Percentiles rank a stretch among this genome's conserved stretches.
Evolutionary conservation across 2,797 vertebrate genomes (phyloP).

Genomic region (Melanogrammus aeglefinus): DNA sequence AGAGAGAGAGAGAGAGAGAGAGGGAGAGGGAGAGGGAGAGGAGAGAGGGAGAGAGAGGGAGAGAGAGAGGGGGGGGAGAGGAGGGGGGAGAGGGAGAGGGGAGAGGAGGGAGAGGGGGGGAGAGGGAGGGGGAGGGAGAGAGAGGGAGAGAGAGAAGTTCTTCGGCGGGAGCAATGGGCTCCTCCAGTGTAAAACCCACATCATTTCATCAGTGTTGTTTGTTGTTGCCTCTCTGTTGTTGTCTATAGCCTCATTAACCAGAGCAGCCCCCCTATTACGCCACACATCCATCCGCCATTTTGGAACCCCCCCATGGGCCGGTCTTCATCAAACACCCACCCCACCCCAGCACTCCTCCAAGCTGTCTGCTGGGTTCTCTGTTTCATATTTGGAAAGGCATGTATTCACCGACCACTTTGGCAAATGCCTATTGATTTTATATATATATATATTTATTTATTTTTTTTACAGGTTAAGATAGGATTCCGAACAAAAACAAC

Average conservation of each 20-base stretch:
- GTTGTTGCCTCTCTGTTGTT: slow-evolving; percentile 23
- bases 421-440: neutral
- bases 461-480: neutral
- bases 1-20: neutral
- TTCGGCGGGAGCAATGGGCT: slow-evolving; percentile 26
- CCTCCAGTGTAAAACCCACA: slow-evolving; percentile 24
- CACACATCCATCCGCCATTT: slow-evolving; percentile 26
- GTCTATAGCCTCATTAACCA: slow-evolving; percentile 40
- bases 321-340: slow-evolving; percentile 30
- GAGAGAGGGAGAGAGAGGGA: too few relatives aligned
- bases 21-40: neutral
- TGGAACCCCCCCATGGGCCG: slow-evolving; percentile 15
- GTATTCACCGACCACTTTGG: neutral
- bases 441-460: neutral
- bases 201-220: slow-evolving; percentile 22
- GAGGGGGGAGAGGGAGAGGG: too few relatives aligned
- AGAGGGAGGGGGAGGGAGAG: too few relatives aligned
- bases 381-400: too few relatives aligned
- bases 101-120: too few relatives aligned
- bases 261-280: slow-evolving; percentile 29
- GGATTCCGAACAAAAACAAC: neutral
- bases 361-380: slow-evolving; percentile 11
- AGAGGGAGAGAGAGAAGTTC: neutral
- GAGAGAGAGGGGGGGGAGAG: too few relatives aligned
- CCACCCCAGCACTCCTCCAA: slow-evolving; percentile 8